phyloP scores from a whole-genome alignment of 1,140 invertebrate genomes.

The Mya arenaria region DNA sequence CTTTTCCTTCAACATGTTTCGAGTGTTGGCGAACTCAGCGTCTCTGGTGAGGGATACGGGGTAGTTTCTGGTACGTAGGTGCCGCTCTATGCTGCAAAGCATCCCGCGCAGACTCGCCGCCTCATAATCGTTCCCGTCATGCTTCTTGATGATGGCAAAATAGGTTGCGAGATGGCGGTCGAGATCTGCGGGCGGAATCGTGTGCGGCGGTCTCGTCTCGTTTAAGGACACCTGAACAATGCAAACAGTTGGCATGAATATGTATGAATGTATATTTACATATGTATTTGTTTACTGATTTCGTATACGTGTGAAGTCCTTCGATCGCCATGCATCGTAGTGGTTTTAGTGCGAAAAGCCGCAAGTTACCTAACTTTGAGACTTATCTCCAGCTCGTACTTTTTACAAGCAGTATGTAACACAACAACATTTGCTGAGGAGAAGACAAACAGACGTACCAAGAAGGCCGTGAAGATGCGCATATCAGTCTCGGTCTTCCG shows the following conservation, averaged over 20 bases:
- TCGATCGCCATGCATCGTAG: too few species aligned
- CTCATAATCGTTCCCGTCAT: slow-evolving; percentile 76
- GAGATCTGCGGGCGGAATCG: slow-evolving; percentile 70
- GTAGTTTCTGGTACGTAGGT: slow-evolving; percentile 72
- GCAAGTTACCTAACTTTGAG: too few species aligned
- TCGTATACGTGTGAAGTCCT: not conserved
- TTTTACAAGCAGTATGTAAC: too few species aligned
- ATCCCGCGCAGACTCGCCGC: slow-evolving; percentile 73
- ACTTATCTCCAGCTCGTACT: too few species aligned
- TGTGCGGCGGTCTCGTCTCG: slow-evolving; percentile 70
- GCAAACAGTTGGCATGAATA: not conserved
- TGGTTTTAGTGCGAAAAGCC: too few species aligned
- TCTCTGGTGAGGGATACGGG: slow-evolving; percentile 73
- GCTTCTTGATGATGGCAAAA: slow-evolving; percentile 73
- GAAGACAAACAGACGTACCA: slow-evolving; percentile 40
- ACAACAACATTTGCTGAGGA: too few species aligned
- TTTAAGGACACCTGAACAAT: slow-evolving; percentile 61
- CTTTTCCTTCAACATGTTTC: slow-evolving; percentile 72
- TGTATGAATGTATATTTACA: not conserved
- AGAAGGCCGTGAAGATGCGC: slow-evolving; percentile 70
- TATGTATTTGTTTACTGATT: not conserved
- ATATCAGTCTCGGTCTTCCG: slow-evolving; percentile 77
- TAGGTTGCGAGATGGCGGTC: slow-evolving; percentile 74
- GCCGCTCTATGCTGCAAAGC: slow-evolving; percentile 74
- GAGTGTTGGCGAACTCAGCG: slow-evolving; percentile 68